Evolutionary conservation across 2,888 invertebrate species (phyloP), one percentile per base, ranked within the genome.

Genomic region (Doris montereyensis): DNA sequence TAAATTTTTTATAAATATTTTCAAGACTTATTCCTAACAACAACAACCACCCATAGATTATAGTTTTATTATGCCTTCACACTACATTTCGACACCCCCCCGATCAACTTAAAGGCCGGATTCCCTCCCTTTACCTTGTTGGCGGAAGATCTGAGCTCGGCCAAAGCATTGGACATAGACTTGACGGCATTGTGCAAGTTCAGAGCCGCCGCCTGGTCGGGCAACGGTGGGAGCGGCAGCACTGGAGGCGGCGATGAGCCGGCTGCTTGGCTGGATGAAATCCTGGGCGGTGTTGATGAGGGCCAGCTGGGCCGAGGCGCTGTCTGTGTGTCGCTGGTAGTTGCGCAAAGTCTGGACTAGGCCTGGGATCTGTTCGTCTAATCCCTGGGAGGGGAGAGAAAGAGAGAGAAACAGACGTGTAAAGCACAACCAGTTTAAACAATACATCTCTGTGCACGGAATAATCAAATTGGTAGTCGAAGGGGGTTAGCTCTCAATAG

Each of bases 281-380:
- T 95, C 95, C 89, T 97, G 96, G 0, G 96, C 94, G 0, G 96
- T 95, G 82, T 95, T 95, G 85, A 97, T 95, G 8, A 97, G 94
- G 85, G 95, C 94, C 0, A 96, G 92, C 87, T 97, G 96, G 0
- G 95, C 94, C 58, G 95, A 94, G 30, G 96, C 94, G 87, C 95
- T 94, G 82, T 95, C 95, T 0, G 95, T 95, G 79, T 94, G 92
- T 0, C 93, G 93, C 58, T 94, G 93, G 0, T 95, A 95, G 0
- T 93, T 94, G 84, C 95, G 95, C 78, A 90, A 86, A 0, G 96
- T 95, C 79, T 96, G 95, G 3, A 96, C 95, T 79, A 97, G 92
- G 41, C 94, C 94, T 0, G 97, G 96, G 78, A 97, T 94, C 74
- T 95, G 95, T 84, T 96, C 95, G 2, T 94, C 94, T 57, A 97